Conservation (phyloP, 1,140 invertebrate species). For the Chlorops oryzae region DNA sequence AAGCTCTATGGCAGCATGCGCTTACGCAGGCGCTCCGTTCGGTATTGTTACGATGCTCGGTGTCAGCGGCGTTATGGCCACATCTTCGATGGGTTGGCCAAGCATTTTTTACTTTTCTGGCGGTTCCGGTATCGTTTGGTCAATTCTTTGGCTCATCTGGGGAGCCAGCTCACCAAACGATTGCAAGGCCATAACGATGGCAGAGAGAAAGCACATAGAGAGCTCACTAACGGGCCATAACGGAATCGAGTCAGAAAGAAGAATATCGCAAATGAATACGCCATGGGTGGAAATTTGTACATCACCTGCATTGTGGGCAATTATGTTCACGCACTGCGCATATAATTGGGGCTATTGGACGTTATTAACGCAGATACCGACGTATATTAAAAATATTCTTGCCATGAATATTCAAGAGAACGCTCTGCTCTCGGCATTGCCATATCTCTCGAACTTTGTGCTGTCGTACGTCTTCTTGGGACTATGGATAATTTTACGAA, state of each 20-base stretch:
- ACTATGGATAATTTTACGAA: conserved; percentile 55
- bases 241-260: neutral
- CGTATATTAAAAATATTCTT: conserved; percentile 78
- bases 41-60: conserved; percentile 64
- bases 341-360: conserved; percentile 95
- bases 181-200: conserved; percentile 49
- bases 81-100: conserved; percentile 61
- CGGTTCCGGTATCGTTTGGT: conserved; percentile 53
- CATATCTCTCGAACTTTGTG: conserved; percentile 69
- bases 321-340: conserved; percentile 75
- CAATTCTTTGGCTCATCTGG: conserved; percentile 54
- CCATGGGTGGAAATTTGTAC: neutral
- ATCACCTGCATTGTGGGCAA: conserved; percentile 74
- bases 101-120: conserved; percentile 71
- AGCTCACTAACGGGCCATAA: neutral
- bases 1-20: conserved; percentile 50
- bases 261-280: neutral
- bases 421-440: conserved; percentile 67
- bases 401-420: conserved; percentile 70
- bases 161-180: conserved; percentile 59
- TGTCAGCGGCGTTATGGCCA: conserved; percentile 53
- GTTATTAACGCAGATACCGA: conserved; percentile 84
- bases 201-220: conserved; percentile 58
- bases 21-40: conserved; percentile 59
- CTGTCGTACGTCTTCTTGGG: conserved; percentile 56